Base-by-base conservation (phyloP, 2,113 vertebrate species). In the Pseudorasbora parva region DNA sequence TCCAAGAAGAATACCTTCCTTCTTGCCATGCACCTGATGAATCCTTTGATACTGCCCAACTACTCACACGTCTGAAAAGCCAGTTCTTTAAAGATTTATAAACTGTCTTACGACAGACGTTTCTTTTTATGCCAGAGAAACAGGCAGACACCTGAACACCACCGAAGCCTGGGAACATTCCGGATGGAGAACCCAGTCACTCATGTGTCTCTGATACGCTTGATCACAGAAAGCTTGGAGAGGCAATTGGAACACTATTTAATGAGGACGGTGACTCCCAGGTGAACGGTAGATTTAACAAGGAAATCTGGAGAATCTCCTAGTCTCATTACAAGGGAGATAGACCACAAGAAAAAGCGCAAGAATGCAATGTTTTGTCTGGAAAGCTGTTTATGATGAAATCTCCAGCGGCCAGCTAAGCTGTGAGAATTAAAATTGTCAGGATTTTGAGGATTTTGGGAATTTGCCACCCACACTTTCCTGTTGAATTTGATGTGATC, bases 251-350 rank as follows among this genome's bases (percentile, higher is more conserved):
- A 82, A 82, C 71, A 66, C 62, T 69, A 43, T 83, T 91, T 92
- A 91, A 93, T 92, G 92, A 90, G 90, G 90, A 47, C 82, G 86
- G 84, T 82, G 89, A 83, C 82, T 89, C 89, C 87, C 93, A 85
- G 66, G 81, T 62, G 83, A 85, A 60, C 68, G 84, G 51, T 84
- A 86, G 85, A 90, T 90, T 88, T 89, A 91, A 89, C 57, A 85
- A 81, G 83, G 82, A 87, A 87, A 83, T 82, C 85, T 88, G 66
- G 51, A 82, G 81, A 73, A 84, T 82, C 68, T 88, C n/a, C 59
- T 23, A 83, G 78, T 80, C 80, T 88, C 87, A 86, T 88, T 85
- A 87, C 81, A 76, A 78, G 23, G n/a, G 43, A 54, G 47, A 45
- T 75, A 79, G 51, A 75, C 75, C 51, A 60, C 51, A 37, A 71